Conservation (phyloP, 2,797 vertebrate genomes). For the Benthosema pterotum region DNA sequence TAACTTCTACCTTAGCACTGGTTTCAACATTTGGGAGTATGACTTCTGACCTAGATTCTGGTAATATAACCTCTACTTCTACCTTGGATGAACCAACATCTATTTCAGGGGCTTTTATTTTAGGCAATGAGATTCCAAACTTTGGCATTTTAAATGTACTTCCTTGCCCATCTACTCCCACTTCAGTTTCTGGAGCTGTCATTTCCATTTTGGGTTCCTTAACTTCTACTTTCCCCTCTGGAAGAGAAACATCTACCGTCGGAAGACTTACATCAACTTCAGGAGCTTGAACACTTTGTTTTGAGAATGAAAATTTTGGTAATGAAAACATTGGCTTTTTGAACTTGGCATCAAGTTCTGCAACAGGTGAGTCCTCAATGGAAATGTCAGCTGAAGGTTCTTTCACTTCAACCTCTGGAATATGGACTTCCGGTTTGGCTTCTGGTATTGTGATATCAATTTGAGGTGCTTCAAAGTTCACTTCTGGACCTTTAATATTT, state of each 20-base stretch:
- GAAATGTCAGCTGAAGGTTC: neutral
- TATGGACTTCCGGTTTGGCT: constrained; percentile 12
- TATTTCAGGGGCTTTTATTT: constrained; percentile 31
- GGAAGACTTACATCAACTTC: constrained; percentile 14
- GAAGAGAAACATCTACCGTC: constrained; percentile 3
- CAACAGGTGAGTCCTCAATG: neutral
- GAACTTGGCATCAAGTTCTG: constrained; percentile 18
- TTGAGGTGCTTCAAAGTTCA: constrained; percentile 22
- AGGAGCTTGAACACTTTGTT: neutral
- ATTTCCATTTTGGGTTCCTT: neutral
- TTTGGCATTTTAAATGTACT: constrained; percentile 59
- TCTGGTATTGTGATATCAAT: constrained; percentile 28
- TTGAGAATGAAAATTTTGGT: constrained; percentile 23
- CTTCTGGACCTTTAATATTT: constrained; percentile 41
- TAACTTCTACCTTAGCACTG: constrained; percentile 35
- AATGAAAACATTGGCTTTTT: constrained; percentile 36
- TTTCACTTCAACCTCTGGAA: constrained; percentile 19
- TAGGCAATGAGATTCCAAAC: constrained; percentile 57
- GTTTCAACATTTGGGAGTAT: constrained; percentile 28
- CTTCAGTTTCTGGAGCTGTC: constrained; percentile 10
- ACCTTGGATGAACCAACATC: constrained; percentile 21
- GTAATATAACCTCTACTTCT: constrained; percentile 24
- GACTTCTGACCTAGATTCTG: constrained; percentile 33
- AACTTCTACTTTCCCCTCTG: constrained; percentile 5
- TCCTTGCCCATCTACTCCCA: constrained; percentile 22